Evolutionary conservation across 2,888 invertebrate species (phyloP).

Genomic region (Athalia rosae): DNA sequence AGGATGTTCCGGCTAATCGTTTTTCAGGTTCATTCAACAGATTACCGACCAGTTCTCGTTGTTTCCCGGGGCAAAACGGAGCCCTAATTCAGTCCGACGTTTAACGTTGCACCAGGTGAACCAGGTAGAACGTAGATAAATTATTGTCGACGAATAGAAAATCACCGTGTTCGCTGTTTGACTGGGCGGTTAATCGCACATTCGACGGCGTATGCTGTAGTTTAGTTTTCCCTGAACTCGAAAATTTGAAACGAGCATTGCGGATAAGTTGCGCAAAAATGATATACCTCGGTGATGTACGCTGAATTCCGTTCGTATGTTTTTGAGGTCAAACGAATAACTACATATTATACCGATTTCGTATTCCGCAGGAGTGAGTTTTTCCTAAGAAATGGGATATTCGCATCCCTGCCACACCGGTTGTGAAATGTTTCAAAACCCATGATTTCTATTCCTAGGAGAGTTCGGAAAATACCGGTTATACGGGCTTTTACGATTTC

Average conservation of each 20-base stretch:
- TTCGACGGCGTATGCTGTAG: no score
- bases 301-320: background rate
- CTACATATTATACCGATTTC: background rate
- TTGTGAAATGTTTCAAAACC: constrained; percentile 32
- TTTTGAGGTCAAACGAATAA: constrained; percentile 8
- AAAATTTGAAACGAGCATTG: background rate
- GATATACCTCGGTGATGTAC: background rate
- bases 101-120: no score
- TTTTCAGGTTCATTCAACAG: no score
- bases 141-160: no score
- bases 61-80: no score
- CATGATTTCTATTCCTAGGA: constrained; percentile 34
- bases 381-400: constrained; percentile 28
- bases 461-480: background rate
- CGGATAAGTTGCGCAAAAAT: background rate
- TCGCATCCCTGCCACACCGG: background rate
- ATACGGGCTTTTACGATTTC: background rate
- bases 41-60: no score
- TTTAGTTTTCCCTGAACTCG: no score
- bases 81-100: no score
- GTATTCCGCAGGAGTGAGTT: background rate
- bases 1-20: no score
- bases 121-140: no score
- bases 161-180: no score
- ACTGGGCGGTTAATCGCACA: no score